Evolutionary conservation across 1,140 invertebrate genomes (phyloP).

Genomic region (Heliconius eleuchia): DNA sequence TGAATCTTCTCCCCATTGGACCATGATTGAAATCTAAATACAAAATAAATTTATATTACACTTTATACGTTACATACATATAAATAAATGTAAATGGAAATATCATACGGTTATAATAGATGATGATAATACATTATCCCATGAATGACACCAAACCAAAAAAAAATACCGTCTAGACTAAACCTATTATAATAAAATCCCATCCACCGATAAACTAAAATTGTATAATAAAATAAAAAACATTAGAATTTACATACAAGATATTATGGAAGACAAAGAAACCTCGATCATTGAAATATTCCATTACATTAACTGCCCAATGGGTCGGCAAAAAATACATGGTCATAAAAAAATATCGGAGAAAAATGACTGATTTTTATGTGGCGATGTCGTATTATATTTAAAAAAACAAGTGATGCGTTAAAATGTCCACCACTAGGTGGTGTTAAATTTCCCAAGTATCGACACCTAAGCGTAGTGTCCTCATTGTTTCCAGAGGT

Average conservation of each 20-base stretch:
- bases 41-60: too few relatives aligned
- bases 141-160: too few relatives aligned
- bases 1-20: constrained; percentile 93
- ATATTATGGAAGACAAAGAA: background rate
- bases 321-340: constrained; percentile 6
- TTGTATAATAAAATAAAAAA: background rate
- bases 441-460: background rate
- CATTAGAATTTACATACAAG: too few relatives aligned
- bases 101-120: too few relatives aligned
- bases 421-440: constrained; percentile 5
- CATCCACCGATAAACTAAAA: too few relatives aligned
- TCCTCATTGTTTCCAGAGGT: background rate
- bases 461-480: background rate
- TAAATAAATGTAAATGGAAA: too few relatives aligned
- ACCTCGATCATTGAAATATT: background rate
- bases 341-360: background rate
- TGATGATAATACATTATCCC: too few relatives aligned
- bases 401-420: background rate
- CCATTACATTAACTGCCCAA: background rate
- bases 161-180: too few relatives aligned
- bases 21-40: constrained; percentile 87
- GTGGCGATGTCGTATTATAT: background rate
- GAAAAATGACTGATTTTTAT: background rate
- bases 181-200: too few relatives aligned
- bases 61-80: too few relatives aligned